These are phyloP conservation scores for Samia ricini DNA, from an alignment of 1,140 invertebrate species.

Conservation along the genomic window DNA sequence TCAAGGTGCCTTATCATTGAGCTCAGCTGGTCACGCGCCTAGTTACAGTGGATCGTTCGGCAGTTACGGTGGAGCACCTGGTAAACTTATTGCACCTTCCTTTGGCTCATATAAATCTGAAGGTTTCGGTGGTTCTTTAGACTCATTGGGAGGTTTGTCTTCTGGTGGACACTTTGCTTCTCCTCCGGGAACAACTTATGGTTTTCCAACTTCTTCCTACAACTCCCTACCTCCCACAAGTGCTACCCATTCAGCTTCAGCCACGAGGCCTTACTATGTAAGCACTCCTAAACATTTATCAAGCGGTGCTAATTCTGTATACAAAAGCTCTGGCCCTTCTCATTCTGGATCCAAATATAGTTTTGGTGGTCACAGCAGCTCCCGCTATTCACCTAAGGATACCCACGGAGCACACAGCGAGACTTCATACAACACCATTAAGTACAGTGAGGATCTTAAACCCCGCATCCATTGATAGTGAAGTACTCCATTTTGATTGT, in stretches of 20 bases:
- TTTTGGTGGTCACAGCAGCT: slow-evolving; percentile 49
- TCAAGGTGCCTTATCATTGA: slow-evolving; percentile 37
- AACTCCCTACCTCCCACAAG: slow-evolving; percentile 19
- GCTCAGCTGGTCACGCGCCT: slow-evolving; percentile 44
- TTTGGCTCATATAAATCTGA: slow-evolving; percentile 53
- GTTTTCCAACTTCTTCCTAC: slow-evolving; percentile 42
- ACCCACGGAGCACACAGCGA: slow-evolving; percentile 58
- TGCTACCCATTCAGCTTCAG: slow-evolving; percentile 46
- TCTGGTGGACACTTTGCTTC: slow-evolving; percentile 49
- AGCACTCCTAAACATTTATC: slow-evolving; percentile 40
- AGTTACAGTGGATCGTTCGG: slow-evolving; percentile 45
- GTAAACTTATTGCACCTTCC: slow-evolving; percentile 45
- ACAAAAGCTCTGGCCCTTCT: slow-evolving; percentile 39
- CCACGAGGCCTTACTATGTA: slow-evolving; percentile 55
- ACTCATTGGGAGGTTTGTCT: slow-evolving; percentile 53
- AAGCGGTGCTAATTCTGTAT: slow-evolving; percentile 46
- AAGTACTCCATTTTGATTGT: background rate
- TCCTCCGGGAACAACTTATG: slow-evolving; percentile 47
- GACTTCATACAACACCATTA: slow-evolving; percentile 66
- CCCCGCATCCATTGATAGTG: slow-evolving; percentile 47
- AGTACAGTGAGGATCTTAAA: slow-evolving; percentile 68
- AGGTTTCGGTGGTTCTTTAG: slow-evolving; percentile 47
- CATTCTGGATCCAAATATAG: slow-evolving; percentile 64
- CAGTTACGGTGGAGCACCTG: slow-evolving; percentile 42
- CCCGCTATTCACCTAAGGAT: slow-evolving; percentile 53